Conservation (phyloP, 2,888 invertebrate species). For the Hemicrepidius hirtus region DNA sequence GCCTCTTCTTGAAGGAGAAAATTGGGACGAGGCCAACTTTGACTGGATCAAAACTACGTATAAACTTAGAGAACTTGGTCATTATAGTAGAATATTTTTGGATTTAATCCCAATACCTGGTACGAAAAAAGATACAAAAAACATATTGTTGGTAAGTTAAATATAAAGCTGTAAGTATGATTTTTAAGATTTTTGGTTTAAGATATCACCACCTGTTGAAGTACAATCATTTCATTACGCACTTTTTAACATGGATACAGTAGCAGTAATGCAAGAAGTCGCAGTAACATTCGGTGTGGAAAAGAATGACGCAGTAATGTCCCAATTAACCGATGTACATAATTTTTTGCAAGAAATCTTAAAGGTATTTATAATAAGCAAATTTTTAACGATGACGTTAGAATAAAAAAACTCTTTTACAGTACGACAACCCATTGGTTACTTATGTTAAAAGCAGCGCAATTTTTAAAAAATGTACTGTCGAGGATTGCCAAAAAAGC, state of each 20-base stretch:
- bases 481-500: conserved; percentile 55
- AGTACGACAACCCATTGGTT: background rate
- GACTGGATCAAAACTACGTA: conserved; percentile 26
- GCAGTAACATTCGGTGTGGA: conserved; percentile 57
- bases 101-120: too few relatives aligned
- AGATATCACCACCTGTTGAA: conserved; percentile 15
- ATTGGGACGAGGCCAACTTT: conserved; percentile 41
- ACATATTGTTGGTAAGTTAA: too few relatives aligned
- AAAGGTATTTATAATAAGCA: conserved; percentile 47
- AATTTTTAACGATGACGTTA: background rate
- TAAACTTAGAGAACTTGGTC: conserved; percentile 39
- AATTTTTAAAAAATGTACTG: background rate
- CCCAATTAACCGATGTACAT: conserved; percentile 58
- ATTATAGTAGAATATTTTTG: conserved; percentile 37
- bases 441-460: background rate
- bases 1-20: conserved; percentile 34
- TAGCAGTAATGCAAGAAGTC: conserved; percentile 58
- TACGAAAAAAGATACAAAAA: too few relatives aligned
- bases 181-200: conserved; percentile 2
- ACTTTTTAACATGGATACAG: conserved; percentile 38
- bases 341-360: conserved; percentile 59
- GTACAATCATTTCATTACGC: too few relatives aligned
- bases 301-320: conserved; percentile 43
- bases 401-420: background rate
- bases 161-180: too few relatives aligned